These are phyloP conservation scores for Vulpes ferrilata DNA, from an alignment of 2,113 vertebrate genomes.

Conservation along the genomic window DNA sequence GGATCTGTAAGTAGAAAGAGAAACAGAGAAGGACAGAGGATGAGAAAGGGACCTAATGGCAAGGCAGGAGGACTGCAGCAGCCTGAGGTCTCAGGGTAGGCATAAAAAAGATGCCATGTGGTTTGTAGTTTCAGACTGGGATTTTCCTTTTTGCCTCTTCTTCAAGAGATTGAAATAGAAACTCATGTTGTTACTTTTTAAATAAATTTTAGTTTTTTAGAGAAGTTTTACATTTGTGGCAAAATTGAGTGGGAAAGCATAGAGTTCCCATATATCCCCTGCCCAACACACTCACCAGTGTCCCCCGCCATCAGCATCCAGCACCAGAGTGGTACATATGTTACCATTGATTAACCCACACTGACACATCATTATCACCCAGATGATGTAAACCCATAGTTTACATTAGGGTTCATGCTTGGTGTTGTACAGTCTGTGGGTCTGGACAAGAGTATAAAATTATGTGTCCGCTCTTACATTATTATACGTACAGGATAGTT, in stretches of 20 bases:
- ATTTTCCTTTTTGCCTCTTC: not conserved
- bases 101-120: not conserved
- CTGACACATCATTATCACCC: fast-evolving
- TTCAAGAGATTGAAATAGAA: not conserved
- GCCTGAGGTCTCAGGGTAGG: not conserved
- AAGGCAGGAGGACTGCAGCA: fast-evolving
- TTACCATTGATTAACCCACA: no score
- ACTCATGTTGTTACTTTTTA: not conserved
- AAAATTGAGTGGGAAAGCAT: not conserved
- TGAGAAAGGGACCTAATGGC: not conserved
- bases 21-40: not conserved
- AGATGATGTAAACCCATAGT: not conserved
- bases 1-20: not conserved
- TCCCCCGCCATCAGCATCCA: not conserved
- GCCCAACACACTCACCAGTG: not conserved
- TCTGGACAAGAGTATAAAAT: not conserved
- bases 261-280: not conserved
- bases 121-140: not conserved
- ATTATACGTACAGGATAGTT: not conserved
- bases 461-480: fast-evolving
- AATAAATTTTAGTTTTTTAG: not conserved
- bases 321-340: not conserved
- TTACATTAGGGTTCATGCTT: not conserved
- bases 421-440: not conserved
- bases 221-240: not conserved